A percentile compares a stretch with the other conserved stretches of the same genome.
Conservation (phyloP, 2,888 invertebrate genomes). For the Dastarcus helophoroides region DNA sequence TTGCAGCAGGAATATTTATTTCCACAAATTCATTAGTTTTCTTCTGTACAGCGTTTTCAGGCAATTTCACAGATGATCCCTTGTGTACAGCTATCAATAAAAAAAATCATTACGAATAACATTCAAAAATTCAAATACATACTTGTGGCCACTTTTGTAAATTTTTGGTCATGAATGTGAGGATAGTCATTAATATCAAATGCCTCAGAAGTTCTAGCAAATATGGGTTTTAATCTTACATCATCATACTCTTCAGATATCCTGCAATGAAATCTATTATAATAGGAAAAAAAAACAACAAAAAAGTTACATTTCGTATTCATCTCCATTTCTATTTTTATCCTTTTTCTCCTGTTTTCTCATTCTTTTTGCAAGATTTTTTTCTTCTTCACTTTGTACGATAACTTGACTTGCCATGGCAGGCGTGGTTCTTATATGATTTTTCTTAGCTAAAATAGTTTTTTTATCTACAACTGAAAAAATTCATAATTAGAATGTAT, state of each 20-base stretch:
- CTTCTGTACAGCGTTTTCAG: constrained; percentile 64
- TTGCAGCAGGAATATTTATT: constrained; percentile 67
- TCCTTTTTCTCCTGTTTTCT: constrained; percentile 77
- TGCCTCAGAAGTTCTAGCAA: constrained; percentile 30
- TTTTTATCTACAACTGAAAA: constrained; percentile 5
- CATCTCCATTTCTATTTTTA: constrained; percentile 30
- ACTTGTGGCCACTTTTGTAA: constrained; percentile 36
- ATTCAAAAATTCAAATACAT: constrained; percentile 11
- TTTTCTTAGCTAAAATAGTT: constrained; percentile 7
- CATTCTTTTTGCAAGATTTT: constrained; percentile 59
- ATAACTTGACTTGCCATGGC: constrained; percentile 70
- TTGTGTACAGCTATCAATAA: constrained; percentile 8
- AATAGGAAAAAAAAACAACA: too few relatives aligned
- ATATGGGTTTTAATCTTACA: constrained; percentile 22
- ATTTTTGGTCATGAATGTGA: constrained; percentile 75
- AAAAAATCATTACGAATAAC: constrained; percentile 3
- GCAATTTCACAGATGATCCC: constrained; percentile 31
- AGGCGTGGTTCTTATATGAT: constrained; percentile 33
- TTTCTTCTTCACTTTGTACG: constrained; percentile 75
- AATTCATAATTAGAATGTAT: not conserved
- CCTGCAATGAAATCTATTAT: too few relatives aligned
- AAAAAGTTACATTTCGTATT: constrained; percentile 26
- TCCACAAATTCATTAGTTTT: constrained; percentile 73
- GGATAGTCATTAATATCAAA: constrained; percentile 55
- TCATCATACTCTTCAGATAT: constrained; percentile 20